These are phyloP conservation scores for Aviceda subcristata DNA, from an alignment of 2,113 vertebrate genomes.

Conservation along the genomic window DNA sequence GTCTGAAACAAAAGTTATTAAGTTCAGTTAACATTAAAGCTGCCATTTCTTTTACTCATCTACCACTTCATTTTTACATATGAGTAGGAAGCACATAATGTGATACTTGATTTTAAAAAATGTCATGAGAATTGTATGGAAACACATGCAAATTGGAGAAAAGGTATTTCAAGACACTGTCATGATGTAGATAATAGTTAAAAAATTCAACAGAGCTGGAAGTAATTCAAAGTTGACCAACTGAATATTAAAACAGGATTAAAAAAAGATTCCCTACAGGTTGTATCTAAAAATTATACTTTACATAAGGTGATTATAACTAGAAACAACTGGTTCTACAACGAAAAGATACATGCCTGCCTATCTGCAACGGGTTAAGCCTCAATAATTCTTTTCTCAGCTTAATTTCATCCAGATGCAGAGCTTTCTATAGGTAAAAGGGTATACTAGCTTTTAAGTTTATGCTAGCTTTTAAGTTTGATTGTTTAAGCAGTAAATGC, in stretches of 20 bases:
- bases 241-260: neutral
- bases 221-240: neutral
- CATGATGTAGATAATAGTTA: neutral
- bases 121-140: neutral
- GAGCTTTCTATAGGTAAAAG: neutral
- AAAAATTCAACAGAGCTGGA: neutral
- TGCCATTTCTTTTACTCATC: neutral
- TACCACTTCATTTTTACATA: neutral
- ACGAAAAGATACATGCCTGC: neutral
- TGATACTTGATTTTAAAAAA: neutral
- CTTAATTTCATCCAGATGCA: neutral
- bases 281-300: neutral
- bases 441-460: neutral
- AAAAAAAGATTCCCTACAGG: neutral
- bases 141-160: neutral
- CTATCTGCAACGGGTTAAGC: neutral
- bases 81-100: neutral
- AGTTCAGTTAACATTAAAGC: neutral
- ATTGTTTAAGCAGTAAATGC: neutral
- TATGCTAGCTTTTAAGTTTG: neutral
- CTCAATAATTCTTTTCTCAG: neutral
- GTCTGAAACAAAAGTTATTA: neutral
- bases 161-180: neutral
- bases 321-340: neutral
- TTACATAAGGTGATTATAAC: neutral